Evolutionary conservation across 2,797 vertebrate species (phyloP), one percentile per base, ranked within the genome.

Genomic region (Euphonia xanthogaster): DNA sequence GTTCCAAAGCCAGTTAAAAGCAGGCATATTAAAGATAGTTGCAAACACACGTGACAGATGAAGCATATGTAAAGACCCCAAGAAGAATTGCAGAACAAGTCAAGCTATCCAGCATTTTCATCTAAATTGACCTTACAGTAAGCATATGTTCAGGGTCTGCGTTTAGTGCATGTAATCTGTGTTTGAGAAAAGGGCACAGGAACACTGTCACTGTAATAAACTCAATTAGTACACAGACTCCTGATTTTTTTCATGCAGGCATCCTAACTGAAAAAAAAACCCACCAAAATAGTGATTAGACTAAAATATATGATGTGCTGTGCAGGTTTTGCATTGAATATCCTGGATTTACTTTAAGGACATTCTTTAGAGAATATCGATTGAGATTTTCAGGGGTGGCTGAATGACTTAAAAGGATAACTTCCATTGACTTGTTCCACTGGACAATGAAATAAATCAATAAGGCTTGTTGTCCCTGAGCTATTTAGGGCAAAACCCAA

Each of bases 331-430:
- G 78, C 82, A 91, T 83, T 75, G 47, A 80, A 78, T 75, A 81
- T 31, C 65, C 61, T 88, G 62, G 44, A 78, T 94, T 95, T 93
- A 70, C 58, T 95, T 85, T 62, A 72, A 83, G 37, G 68, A 68
- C 54, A 77, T 91, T 92, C 47, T 70, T 91, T 55, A 86, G 27
- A 70, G 42, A 61, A 35, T 75, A 88, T 84, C 0, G 87, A 97
- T 86, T 45, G 33, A 30, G 37, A 78, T 91, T 93, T 96, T 94
- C 81, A 84, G 54, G n/a, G 33, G 12, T 83, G n/a, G 33, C 24
- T 83, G 88, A 94, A 95, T 88, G 58, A 77, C 72, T 94, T 94
- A 55, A 79, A 89, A 90, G 58, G 87, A 91, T 93, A 88, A 93
- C 44, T 91, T 47, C 58, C 86, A 80, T 61, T 82, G 89, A 80